These are phyloP conservation scores for Scomberomorus guttatus DNA, from an alignment of 2,797 vertebrate genomes.

Conservation along the genomic window DNA sequence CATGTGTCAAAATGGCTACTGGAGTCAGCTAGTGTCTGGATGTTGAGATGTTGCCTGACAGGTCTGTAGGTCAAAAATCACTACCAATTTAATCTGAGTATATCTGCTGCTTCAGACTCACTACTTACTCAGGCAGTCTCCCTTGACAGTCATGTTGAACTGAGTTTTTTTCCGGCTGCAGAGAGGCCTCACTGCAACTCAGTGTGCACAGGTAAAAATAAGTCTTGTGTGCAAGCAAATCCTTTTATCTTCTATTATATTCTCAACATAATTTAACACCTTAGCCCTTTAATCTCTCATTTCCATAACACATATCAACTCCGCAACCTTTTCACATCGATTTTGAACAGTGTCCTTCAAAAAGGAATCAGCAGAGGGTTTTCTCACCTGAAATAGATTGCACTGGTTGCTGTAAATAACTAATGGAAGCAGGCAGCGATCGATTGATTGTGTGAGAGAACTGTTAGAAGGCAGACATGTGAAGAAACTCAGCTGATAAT, in stretches of 20 bases:
- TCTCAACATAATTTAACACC: slow-evolving; percentile 40
- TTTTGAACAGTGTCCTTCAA: slow-evolving; percentile 46
- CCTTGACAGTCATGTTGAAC: slow-evolving; percentile 20
- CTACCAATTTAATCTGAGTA: background rate
- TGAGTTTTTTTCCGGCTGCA: slow-evolving; percentile 24
- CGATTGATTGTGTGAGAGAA: slow-evolving; percentile 31
- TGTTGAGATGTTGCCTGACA: slow-evolving; percentile 7
- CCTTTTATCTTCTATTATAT: slow-evolving; percentile 47
- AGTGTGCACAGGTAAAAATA: slow-evolving; percentile 54
- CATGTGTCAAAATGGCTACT: background rate
- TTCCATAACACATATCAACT: slow-evolving; percentile 31
- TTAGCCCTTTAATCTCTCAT: slow-evolving; percentile 24
- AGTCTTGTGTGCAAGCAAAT: slow-evolving; percentile 33
- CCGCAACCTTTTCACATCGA: slow-evolving; percentile 7
- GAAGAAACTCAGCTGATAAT: slow-evolving; percentile 8
- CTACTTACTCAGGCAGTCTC: background rate
- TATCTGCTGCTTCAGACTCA: slow-evolving; percentile 11
- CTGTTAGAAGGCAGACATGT: background rate
- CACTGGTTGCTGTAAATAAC: slow-evolving; percentile 33
- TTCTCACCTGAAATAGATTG: slow-evolving; percentile 43
- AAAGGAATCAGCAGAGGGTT: slow-evolving; percentile 34
- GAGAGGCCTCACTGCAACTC: slow-evolving; percentile 30
- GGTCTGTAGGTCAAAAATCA: slow-evolving; percentile 1
- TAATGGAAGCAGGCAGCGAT: slow-evolving; percentile 19
- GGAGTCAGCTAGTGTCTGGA: background rate